Base-by-base conservation (phyloP, 2,113 vertebrate genomes). In the Pipa parva region DNA sequence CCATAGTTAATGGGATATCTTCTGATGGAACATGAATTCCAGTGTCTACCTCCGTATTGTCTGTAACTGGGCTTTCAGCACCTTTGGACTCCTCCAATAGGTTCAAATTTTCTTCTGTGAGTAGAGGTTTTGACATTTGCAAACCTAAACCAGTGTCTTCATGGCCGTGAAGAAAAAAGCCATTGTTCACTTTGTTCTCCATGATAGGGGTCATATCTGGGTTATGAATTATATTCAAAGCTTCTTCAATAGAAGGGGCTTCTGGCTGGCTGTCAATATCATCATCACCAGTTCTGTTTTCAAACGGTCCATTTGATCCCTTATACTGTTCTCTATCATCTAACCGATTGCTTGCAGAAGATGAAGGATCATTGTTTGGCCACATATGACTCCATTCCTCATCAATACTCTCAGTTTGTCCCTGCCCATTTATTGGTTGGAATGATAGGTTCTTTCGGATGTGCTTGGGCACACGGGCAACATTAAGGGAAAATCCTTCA, bases 21-120 rank as follows among this genome's bases (percentile, higher is more conserved):
- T 97, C 97, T 36, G 97, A 97, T 12, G 82, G 91, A 56, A 97
- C 88, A 11, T 98, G 93, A 75, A 98, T 92, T 64, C 95, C 94
- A 1, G 95, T 99, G 77, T 99, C 97, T 5, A 92, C 89, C 78
- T 97, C 97, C 2, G 93, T 93, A 50, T 82, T 93, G 78, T 97
- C 92, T 33, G 88, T 91, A 31, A 84, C 39, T 7, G 92, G 86
- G 75, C 93, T 97, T 17, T 83, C 70, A 72, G 81, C 73, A 42
- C 83, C 89, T 80, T 92, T 92, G 18, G 83, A 76, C 71, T 95
- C 93, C 48, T 85, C 89, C 31, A 91, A 57, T 0, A 85, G 82
- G 63, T 94, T 91, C 2, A 84, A 80, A 20, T 83, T 86, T 25
- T 54, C 20, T n/a, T 54, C 66, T 54, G 49, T 24, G 60, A 84